Evolutionary conservation across 2,113 vertebrate genomes (phyloP).

Genomic region (Mus spicilegus): DNA sequence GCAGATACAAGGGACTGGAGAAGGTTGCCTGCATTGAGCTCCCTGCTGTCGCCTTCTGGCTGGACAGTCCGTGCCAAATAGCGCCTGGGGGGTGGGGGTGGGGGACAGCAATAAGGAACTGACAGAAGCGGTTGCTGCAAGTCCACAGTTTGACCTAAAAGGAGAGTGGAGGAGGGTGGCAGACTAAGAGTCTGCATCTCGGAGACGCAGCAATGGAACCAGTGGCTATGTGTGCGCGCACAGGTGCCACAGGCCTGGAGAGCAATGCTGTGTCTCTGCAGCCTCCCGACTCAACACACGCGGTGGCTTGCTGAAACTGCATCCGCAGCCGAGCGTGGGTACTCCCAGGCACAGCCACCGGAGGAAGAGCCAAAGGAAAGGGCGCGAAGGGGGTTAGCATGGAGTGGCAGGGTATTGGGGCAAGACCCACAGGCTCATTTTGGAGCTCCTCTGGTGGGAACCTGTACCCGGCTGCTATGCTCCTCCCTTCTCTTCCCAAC

Average conservation of each 20-base stretch:
- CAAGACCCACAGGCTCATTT: not conserved
- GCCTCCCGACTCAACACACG: not conserved
- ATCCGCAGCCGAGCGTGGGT: not conserved
- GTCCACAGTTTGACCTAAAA: not conserved
- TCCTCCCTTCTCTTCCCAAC: not conserved
- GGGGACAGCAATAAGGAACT: not conserved
- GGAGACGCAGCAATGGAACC: not conserved
- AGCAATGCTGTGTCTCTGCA: not conserved
- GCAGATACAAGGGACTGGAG: not conserved
- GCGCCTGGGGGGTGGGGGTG: not conserved
- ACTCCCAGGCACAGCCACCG: not conserved
- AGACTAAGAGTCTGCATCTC: not conserved
- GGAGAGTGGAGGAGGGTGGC: not conserved
- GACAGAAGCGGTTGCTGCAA: conserved; percentile 36
- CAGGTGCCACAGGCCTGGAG: conserved; percentile 68
- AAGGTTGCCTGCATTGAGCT: conserved; percentile 52
- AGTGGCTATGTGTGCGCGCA: not conserved
- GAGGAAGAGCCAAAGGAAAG: not conserved
- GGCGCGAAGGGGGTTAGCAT: not conserved
- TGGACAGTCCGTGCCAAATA: conserved; percentile 46
- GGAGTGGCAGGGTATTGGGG: rapidly evolving
- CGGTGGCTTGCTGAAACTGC: not conserved
- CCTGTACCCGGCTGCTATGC: not conserved
- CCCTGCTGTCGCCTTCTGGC: conserved; percentile 58
- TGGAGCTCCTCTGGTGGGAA: not conserved